phyloP scores from a whole-genome alignment of 2,888 invertebrate genomes.

The Sarcophaga rosellei region DNA sequence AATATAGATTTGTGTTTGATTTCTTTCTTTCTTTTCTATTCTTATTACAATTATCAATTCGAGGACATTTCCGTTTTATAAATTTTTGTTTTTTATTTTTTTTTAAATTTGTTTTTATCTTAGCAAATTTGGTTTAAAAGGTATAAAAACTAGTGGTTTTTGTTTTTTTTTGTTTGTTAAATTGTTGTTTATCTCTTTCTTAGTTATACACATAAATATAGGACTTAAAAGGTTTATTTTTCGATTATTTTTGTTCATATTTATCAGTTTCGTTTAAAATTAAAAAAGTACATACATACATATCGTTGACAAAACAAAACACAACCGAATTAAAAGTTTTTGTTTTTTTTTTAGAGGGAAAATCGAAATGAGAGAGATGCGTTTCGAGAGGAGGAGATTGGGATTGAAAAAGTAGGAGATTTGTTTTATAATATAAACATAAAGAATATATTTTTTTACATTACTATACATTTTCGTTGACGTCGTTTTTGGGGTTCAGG shows the following conservation, averaged over 20 bases:
- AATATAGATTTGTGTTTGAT: slow-evolving; percentile 41
- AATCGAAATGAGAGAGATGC: slow-evolving; percentile 24
- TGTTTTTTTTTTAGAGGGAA: slow-evolving; percentile 9
- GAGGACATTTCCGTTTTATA: slow-evolving; percentile 53
- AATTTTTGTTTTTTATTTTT: neutral
- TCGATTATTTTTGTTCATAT: slow-evolving; percentile 34
- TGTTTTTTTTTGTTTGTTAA: slow-evolving; percentile 42
- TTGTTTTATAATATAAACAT: slow-evolving; percentile 57
- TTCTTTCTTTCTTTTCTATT: slow-evolving; percentile 1
- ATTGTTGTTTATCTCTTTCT: slow-evolving; percentile 56
- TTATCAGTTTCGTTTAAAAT: slow-evolving; percentile 38
- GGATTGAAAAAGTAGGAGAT: slow-evolving; percentile 29
- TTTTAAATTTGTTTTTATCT: slow-evolving; percentile 8
- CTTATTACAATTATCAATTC: slow-evolving; percentile 31
- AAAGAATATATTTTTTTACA: slow-evolving; percentile 82
- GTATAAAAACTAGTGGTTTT: slow-evolving; percentile 67
- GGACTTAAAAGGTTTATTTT: slow-evolving; percentile 55
- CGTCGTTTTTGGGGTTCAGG: slow-evolving; percentile 98
- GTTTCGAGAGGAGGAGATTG: slow-evolving; percentile 32
- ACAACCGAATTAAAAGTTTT: slow-evolving; percentile 44
- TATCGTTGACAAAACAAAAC: slow-evolving; percentile 40
- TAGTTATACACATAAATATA: slow-evolving; percentile 56
- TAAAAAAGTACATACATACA: slow-evolving; percentile 57
- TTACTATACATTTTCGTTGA: slow-evolving; percentile 93
- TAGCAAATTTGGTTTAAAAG: slow-evolving; percentile 63